These are phyloP conservation scores for Agonopterix alstromeriana DNA, from an alignment of 2,888 invertebrate genomes.

Conservation along the genomic window DNA sequence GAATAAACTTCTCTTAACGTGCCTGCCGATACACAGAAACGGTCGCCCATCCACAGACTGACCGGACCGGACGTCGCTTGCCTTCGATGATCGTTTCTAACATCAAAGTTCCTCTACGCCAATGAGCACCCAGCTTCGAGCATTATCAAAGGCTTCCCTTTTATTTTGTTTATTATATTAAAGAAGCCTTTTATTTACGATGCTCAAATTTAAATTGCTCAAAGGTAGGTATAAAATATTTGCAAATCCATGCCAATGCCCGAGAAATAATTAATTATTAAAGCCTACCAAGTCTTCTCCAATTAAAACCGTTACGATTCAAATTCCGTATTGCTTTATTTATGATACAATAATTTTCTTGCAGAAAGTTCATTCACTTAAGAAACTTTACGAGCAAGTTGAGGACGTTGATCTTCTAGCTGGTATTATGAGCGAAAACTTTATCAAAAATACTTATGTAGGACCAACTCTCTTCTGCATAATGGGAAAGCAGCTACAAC, in stretches of 20 bases:
- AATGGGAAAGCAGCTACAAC: conserved; percentile 42
- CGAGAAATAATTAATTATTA: background rate
- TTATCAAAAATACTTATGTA: conserved; percentile 35
- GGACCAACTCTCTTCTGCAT: conserved; percentile 55
- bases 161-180: too few species aligned
- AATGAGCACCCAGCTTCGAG: too few species aligned
- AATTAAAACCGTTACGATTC: too few species aligned
- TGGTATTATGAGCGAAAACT: conserved; percentile 46
- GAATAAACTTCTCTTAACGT: too few species aligned
- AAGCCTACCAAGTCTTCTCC: background rate
- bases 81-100: too few species aligned
- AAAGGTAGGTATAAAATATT: background rate
- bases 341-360: conserved; percentile 12
- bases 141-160: too few species aligned
- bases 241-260: background rate
- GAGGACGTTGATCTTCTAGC: conserved; percentile 51
- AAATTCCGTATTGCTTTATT: too few species aligned
- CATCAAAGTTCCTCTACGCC: too few species aligned
- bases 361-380: conserved; percentile 48
- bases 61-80: too few species aligned
- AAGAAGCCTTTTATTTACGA: too few species aligned
- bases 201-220: background rate
- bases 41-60: too few species aligned
- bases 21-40: too few species aligned
- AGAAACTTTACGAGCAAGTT: conserved; percentile 36